Percentiles rank a stretch among this genome's conserved stretches.
Evolutionary conservation across 2,888 invertebrate genomes (phyloP).

Genomic region (Mythimna ferrago): DNA sequence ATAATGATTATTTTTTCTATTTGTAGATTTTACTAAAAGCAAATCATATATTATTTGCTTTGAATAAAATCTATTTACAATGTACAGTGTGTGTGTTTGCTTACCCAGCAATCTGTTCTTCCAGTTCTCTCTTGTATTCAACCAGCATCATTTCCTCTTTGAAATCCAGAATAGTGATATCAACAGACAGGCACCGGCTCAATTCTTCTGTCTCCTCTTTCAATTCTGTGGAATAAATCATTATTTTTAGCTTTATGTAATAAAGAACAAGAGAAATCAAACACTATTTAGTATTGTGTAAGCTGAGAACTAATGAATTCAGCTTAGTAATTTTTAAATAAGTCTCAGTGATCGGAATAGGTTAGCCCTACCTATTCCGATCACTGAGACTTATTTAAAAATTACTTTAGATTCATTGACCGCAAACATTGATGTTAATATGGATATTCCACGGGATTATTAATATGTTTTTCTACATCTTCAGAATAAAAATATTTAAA

Average conservation of each 20-base stretch:
- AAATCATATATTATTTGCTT: neutral
- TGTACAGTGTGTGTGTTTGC: conserved; percentile 19
- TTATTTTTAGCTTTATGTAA: neutral
- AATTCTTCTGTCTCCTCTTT: conserved; percentile 86
- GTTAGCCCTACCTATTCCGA: no score
- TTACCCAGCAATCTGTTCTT: conserved; percentile 86
- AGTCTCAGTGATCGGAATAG: no score
- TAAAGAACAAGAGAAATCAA: neutral
- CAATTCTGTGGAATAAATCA: conserved; percentile 73
- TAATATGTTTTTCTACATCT: no score
- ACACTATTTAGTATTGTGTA: neutral
- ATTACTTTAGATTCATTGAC: no score
- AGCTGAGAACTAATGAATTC: no score
- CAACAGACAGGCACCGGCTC: conserved; percentile 83
- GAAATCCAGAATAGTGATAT: conserved; percentile 82
- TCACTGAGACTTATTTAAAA: no score
- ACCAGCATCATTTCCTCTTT: conserved; percentile 87
- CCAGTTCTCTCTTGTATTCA: conserved; percentile 85
- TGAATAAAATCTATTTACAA: neutral
- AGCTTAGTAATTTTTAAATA: neutral
- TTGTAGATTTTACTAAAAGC: no score
- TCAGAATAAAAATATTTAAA: no score
- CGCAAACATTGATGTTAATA: no score
- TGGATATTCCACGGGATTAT: no score
- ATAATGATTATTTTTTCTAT: no score